A percentile compares a stretch with the other conserved stretches of the same genome.
phyloP scores from a whole-genome alignment of 2,797 vertebrate genomes.

The Rhinichthys osculus region DNA sequence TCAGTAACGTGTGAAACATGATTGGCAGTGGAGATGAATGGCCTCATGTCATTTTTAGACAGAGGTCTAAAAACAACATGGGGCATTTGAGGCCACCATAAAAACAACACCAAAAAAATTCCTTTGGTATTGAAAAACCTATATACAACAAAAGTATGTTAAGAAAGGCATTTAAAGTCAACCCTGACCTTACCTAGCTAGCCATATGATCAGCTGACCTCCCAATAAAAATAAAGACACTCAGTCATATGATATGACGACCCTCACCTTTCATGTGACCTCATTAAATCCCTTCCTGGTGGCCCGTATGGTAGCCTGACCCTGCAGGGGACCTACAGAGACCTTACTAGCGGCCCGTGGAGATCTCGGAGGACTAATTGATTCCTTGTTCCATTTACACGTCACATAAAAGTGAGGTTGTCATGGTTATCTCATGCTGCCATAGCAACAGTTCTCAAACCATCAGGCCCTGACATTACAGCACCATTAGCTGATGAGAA shows the following conservation, averaged over 20 bases:
- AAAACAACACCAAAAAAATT: background rate
- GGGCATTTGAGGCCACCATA: background rate
- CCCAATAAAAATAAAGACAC: slow-evolving; percentile 25
- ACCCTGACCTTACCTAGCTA: background rate
- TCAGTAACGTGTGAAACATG: background rate
- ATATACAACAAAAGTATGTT: background rate
- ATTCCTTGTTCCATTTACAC: slow-evolving; percentile 18
- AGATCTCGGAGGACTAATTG: slow-evolving; percentile 6
- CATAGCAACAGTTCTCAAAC: slow-evolving; percentile 19
- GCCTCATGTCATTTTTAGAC: background rate
- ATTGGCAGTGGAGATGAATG: background rate
- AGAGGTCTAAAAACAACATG: slow-evolving; percentile 1
- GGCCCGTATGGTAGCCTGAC: background rate
- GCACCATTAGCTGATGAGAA: slow-evolving; percentile 17
- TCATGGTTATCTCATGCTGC: background rate
- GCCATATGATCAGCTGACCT: background rate
- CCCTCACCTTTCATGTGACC: slow-evolving; percentile 33
- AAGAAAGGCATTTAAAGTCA: slow-evolving; percentile 18
- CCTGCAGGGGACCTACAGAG: background rate
- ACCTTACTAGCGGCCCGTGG: background rate
- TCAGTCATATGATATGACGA: slow-evolving; percentile 18
- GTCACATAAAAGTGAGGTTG: background rate
- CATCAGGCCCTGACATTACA: background rate
- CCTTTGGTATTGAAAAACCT: background rate
- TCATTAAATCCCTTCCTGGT: slow-evolving; percentile 40